These are phyloP conservation scores for Calephelis perditalis DNA, from an alignment of 2,888 invertebrate species.

Conservation along the genomic window DNA sequence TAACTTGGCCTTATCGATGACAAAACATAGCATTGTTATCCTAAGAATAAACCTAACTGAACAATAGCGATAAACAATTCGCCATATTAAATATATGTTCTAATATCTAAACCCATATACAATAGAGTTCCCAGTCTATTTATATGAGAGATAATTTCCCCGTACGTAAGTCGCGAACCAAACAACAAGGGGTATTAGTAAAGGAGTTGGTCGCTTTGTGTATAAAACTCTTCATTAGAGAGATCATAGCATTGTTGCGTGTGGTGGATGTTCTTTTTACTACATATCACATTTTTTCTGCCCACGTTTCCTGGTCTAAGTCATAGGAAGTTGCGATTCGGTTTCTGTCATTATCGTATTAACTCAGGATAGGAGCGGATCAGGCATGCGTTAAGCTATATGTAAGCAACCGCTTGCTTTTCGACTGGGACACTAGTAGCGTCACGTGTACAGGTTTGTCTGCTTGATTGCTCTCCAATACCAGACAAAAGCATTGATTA, in stretches of 20 bases:
- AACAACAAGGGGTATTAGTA: slow-evolving; percentile 59
- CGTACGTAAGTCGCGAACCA: slow-evolving; percentile 18
- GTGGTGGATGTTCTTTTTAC: slow-evolving; percentile 37
- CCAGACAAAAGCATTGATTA: too few relatives aligned
- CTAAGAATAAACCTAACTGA: too few relatives aligned
- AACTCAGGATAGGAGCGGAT: too few relatives aligned
- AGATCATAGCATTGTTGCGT: slow-evolving; percentile 66
- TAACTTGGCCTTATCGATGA: too few relatives aligned
- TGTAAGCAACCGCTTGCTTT: too few relatives aligned
- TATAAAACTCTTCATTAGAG: slow-evolving; percentile 73
- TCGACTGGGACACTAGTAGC: too few relatives aligned
- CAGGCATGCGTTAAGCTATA: too few relatives aligned
- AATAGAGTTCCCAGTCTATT: slow-evolving; percentile 8
- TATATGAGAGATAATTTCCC: slow-evolving; percentile 12
- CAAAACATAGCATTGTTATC: too few relatives aligned
- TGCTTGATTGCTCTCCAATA: too few relatives aligned
- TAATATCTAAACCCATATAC: slow-evolving; percentile 8
- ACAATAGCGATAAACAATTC: too few relatives aligned
- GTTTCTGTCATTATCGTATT: too few relatives aligned
- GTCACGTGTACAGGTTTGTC: too few relatives aligned
- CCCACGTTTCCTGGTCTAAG: slow-evolving; percentile 1
- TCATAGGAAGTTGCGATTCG: background rate
- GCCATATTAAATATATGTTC: background rate
- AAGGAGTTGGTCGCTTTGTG: slow-evolving; percentile 65
- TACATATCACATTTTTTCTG: slow-evolving; percentile 44